Evolutionary conservation across 2,888 invertebrate genomes (phyloP), one percentile per base, ranked within the genome.

Genomic region (Meiosimyza decipiens): DNA sequence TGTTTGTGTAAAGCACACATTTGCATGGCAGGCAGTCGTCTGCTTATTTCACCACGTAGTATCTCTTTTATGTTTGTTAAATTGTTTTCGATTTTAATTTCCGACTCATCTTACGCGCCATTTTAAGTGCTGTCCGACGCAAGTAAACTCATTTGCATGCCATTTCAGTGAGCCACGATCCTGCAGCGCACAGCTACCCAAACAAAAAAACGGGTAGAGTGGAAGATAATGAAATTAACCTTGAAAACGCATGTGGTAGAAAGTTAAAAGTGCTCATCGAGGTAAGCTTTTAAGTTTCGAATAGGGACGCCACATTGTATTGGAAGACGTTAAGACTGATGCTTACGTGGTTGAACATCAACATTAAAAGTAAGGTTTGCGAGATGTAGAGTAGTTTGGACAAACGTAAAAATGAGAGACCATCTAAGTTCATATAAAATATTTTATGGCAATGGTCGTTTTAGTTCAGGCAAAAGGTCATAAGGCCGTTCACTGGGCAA

Each of bases 121-220:
- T 69, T 72, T 73, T 71, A 62, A 71, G 12, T 50, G 49, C 60
- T 47, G 28, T 49, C 40, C 63, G 11, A 18, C 28, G 59, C 49
- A 71, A 54, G 54, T 72, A 67, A 71, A 66, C 76, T 73, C 71
- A 76, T 76, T 74, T 76, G 74, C 74, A 73, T 76, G 74, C 62
- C 70, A 59, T 67, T 40, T 7, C 9, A 40, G 40, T 40, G 40
- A 40, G 40, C 40, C 40, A 9, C 40, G 40, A 65, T 64, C 62
- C 64, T 66, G 54, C 64, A 40, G n/a, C 33, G 60, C 51, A 33
- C 33, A 33, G 40, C 9, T 40, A 7, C 40, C 9, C 60, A 12
- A 50, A 9, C 60, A 52, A 63, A 13, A 51, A 15, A 33, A 12
- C 33, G 55, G 40, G 47, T 11, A 18, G 12, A 47, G 54, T 40